phyloP scores from a whole-genome alignment of 92 coral and sea anemone genomes.

The Bergia puertoricense region DNA sequence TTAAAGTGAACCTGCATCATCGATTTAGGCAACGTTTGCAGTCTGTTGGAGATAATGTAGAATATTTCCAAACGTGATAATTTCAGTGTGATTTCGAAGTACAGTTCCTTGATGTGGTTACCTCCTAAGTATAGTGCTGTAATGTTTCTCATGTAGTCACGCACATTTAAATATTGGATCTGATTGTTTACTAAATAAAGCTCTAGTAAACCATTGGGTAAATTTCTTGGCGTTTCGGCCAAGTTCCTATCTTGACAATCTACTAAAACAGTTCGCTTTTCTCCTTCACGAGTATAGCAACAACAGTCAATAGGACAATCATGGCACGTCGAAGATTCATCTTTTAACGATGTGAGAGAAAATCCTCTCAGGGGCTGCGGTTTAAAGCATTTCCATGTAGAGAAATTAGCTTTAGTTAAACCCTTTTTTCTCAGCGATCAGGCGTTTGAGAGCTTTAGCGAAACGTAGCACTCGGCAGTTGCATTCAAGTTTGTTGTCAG shows the following conservation, averaged over 20 bases:
- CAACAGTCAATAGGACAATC: conserved; percentile 66
- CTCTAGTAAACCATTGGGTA: conserved; percentile 66
- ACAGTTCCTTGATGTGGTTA: conserved; percentile 57
- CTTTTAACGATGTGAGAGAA: conserved; percentile 40
- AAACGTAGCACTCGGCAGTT: conserved; percentile 53
- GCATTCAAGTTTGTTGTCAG: conserved; percentile 64
- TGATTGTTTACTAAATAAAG: conserved; percentile 56
- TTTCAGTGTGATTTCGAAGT: conserved; percentile 31
- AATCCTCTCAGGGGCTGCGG: conserved; percentile 50
- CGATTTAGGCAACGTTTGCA: conserved; percentile 53
- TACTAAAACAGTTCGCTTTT: conserved; percentile 49
- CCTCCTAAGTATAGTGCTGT: conserved; percentile 61
- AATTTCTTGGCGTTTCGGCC: conserved; percentile 47
- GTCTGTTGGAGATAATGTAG: conserved; percentile 65
- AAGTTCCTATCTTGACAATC: conserved; percentile 58
- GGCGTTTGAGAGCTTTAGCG: conserved; percentile 31
- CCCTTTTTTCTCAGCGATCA: conserved; percentile 35
- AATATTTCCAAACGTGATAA: conserved; percentile 47
- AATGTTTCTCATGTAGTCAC: conserved; percentile 58
- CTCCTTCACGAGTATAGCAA: conserved; percentile 56
- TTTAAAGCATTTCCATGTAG: conserved; percentile 69
- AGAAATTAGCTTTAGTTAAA: conserved; percentile 39
- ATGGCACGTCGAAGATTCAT: conserved; percentile 51
- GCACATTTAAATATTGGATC: conserved; percentile 53
- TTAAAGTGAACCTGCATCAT: conserved; percentile 43